Percentiles rank a stretch among this genome's conserved stretches.
Conservation (phyloP, 2,888 invertebrate species). For the Torymus auratus region DNA sequence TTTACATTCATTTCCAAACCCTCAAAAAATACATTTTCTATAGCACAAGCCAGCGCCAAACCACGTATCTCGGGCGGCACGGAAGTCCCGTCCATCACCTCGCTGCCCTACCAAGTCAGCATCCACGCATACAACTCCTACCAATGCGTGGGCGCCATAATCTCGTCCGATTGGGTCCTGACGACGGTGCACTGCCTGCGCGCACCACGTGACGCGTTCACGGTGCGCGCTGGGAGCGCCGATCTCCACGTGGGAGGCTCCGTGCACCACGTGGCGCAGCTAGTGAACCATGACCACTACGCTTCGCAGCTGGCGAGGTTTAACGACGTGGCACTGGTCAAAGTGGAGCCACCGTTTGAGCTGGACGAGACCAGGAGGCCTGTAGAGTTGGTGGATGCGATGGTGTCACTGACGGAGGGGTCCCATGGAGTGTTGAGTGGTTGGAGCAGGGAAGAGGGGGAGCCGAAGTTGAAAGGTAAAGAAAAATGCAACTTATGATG, state of each 20-base stretch:
- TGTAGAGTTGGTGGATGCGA: conserved; percentile 73
- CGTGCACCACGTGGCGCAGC: conserved; percentile 74
- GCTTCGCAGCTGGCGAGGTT: conserved; percentile 69
- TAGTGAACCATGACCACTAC: conserved; percentile 79
- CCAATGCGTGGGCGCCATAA: conserved; percentile 79
- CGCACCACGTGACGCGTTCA: conserved; percentile 51
- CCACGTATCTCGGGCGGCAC: conserved; percentile 75
- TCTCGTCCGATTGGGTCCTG: conserved; percentile 77
- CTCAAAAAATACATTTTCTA: not conserved
- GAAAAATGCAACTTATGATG: too few species aligned
- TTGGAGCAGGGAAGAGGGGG: conserved; percentile 54
- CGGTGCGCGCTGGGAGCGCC: conserved; percentile 76
- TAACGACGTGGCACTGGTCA: conserved; percentile 79
- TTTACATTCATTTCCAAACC: not conserved
- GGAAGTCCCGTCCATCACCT: not conserved
- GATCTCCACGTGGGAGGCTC: conserved; percentile 77
- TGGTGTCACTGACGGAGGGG: conserved; percentile 32
- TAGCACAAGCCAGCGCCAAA: not conserved
- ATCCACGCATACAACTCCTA: conserved; percentile 76
- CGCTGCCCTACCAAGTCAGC: conserved; percentile 78
- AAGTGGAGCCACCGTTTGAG: conserved; percentile 76
- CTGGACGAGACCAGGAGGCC: conserved; percentile 71
- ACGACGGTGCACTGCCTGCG: conserved; percentile 81
- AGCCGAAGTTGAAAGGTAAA: conserved; percentile 32
- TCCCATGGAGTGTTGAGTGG: conserved; percentile 54